Percentiles rank a stretch among this genome's conserved stretches.
Evolutionary conservation across 2,113 vertebrate genomes (phyloP).

Genomic region (Mobula birostris): DNA sequence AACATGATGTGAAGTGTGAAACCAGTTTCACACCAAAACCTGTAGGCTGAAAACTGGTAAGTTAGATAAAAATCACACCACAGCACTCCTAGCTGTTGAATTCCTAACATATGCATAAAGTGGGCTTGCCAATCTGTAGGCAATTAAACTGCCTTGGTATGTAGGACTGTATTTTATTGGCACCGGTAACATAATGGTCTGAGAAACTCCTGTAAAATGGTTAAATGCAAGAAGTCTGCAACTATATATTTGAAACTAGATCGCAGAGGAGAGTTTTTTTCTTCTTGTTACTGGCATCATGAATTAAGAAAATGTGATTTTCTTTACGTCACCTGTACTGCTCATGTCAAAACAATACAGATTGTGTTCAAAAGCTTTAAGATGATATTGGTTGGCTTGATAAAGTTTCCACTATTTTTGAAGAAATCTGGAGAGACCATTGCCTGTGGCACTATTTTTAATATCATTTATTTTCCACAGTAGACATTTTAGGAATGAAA

Average conservation of each 20-base stretch:
- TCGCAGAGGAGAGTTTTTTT: not conserved
- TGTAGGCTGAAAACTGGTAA: not conserved
- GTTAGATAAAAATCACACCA: not conserved
- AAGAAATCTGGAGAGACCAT: not conserved
- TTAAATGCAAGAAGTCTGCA: not conserved
- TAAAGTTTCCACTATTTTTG: not conserved
- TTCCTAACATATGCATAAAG: not conserved
- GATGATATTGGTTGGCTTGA: not conserved
- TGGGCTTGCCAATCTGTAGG: not conserved
- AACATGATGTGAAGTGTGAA: not conserved
- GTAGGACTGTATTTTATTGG: slow-evolving; percentile 19
- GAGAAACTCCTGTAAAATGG: slow-evolving; percentile 24
- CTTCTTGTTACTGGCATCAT: not conserved
- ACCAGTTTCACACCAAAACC: not conserved
- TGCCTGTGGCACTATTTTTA: slow-evolving; percentile 10
- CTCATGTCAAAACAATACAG: slow-evolving; percentile 12
- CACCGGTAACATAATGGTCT: slow-evolving; percentile 8
- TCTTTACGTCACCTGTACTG: not conserved
- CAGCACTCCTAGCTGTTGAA: no score
- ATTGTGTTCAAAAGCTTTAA: not conserved
- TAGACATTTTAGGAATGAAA: no score
- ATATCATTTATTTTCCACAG: slow-evolving; percentile 14
- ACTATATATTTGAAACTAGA: not conserved
- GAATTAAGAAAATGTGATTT: slow-evolving; percentile 2
- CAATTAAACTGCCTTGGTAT: slow-evolving; percentile 26